Evolutionary conservation across 1,140 invertebrate species (phyloP).

Genomic region (Nixonia krombeini): DNA sequence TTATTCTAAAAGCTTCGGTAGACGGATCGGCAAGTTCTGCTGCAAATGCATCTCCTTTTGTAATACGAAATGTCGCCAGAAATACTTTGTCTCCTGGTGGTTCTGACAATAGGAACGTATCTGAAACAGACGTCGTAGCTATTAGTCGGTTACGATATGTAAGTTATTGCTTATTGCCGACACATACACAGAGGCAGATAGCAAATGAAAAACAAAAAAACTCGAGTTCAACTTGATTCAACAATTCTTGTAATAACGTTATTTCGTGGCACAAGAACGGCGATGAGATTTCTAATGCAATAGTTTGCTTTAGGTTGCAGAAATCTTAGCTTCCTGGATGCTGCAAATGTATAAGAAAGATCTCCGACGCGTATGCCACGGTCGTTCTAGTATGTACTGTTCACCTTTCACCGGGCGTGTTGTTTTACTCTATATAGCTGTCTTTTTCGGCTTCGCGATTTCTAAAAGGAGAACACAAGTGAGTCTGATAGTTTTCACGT

Average conservation of each 20-base stretch:
- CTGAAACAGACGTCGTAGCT: constrained; percentile 72
- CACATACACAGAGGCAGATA: too few relatives aligned
- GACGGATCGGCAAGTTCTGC: constrained; percentile 77
- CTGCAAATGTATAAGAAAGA: constrained; percentile 11
- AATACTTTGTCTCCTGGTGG: constrained; percentile 84
- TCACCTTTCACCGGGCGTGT: constrained; percentile 53
- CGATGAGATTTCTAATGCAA: too few relatives aligned
- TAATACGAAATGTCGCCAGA: constrained; percentile 81
- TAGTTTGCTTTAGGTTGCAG: too few relatives aligned
- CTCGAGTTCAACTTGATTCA: too few relatives aligned
- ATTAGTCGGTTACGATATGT: not conserved
- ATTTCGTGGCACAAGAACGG: too few relatives aligned
- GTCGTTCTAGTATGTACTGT: constrained; percentile 33
- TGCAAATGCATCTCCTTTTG: constrained; percentile 77
- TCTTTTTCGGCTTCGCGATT: constrained; percentile 21
- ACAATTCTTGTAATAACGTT: too few relatives aligned
- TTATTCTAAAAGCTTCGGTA: constrained; percentile 76
- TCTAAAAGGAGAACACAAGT: constrained; percentile 18
- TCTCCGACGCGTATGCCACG: not conserved
- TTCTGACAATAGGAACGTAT: constrained; percentile 84
- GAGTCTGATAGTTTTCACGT: constrained; percentile 17
- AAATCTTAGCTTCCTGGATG: constrained; percentile 13
- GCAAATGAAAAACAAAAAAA: too few relatives aligned
- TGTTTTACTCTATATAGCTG: constrained; percentile 25
- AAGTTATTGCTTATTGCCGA: too few relatives aligned